These are phyloP conservation scores for Hydrophis major DNA, from an alignment of 2,797 vertebrate species.

Conservation along the genomic window DNA sequence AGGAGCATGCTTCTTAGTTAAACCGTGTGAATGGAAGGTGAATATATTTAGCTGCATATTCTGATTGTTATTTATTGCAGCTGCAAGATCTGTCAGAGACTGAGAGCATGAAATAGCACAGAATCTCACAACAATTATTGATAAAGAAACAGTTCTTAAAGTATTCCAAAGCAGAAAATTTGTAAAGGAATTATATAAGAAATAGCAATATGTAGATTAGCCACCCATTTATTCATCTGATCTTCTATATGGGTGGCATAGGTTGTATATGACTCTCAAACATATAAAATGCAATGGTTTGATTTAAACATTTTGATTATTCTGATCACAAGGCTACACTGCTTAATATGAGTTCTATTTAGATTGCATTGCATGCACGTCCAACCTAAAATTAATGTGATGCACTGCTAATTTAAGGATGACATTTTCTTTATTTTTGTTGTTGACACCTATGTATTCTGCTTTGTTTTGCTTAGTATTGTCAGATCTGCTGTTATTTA, in stretches of 20 bases:
- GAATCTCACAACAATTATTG: constrained; percentile 52
- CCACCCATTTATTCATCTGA: constrained; percentile 19
- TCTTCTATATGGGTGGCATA: background rate
- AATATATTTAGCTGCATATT: constrained; percentile 51
- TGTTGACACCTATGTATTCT: background rate
- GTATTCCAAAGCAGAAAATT: constrained; percentile 27
- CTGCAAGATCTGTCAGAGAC: constrained; percentile 41
- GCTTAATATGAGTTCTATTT: background rate
- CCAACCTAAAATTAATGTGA: background rate
- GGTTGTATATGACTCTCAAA: background rate
- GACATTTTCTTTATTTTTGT: background rate
- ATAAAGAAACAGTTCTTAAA: constrained; percentile 43
- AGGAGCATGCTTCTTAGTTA: constrained; percentile 29
- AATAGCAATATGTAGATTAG: constrained; percentile 19
- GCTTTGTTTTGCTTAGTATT: background rate
- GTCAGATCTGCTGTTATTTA: background rate
- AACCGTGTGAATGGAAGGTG: constrained; percentile 31
- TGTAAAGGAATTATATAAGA: constrained; percentile 37
- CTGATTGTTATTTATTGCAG: constrained; percentile 54
- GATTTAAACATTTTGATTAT: background rate
- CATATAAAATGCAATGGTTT: background rate
- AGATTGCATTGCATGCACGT: too few species aligned
- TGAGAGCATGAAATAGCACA: constrained; percentile 42
- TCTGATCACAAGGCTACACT: background rate
- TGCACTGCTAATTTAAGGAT: background rate